Percentiles rank a stretch among this genome's conserved stretches.
Evolutionary conservation across 2,113 vertebrate species (phyloP).

Genomic region (Brienomyrus brachyistius): DNA sequence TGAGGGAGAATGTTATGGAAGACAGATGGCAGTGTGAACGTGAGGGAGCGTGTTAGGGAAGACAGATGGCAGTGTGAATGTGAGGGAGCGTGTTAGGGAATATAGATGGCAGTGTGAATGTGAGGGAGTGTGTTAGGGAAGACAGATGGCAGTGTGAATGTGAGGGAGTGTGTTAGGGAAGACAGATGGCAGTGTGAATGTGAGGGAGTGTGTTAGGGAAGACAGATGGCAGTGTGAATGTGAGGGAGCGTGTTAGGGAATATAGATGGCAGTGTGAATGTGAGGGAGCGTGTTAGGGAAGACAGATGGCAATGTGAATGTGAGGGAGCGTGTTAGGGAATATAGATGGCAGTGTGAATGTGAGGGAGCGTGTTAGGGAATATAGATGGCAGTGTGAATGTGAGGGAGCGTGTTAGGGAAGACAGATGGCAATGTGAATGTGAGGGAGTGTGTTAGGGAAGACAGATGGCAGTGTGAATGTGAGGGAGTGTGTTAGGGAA

Average conservation of each 20-base stretch:
- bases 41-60: background rate
- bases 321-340: background rate
- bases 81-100: background rate
- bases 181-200: background rate
- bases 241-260: no score
- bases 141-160: no score
- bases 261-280: no score
- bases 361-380: background rate
- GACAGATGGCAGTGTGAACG: background rate
- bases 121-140: background rate
- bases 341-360: background rate
- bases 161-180: background rate
- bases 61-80: background rate
- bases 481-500: background rate
- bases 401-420: background rate
- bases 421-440: background rate
- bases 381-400: background rate
- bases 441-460: background rate
- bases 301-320: no score
- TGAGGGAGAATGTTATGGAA: background rate
- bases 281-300: background rate
- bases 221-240: background rate
- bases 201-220: background rate
- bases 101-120: background rate
- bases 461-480: background rate